These are phyloP conservation scores for Periophthalmus magnuspinnatus DNA, from an alignment of 2,797 vertebrate species.

Conservation along the genomic window DNA sequence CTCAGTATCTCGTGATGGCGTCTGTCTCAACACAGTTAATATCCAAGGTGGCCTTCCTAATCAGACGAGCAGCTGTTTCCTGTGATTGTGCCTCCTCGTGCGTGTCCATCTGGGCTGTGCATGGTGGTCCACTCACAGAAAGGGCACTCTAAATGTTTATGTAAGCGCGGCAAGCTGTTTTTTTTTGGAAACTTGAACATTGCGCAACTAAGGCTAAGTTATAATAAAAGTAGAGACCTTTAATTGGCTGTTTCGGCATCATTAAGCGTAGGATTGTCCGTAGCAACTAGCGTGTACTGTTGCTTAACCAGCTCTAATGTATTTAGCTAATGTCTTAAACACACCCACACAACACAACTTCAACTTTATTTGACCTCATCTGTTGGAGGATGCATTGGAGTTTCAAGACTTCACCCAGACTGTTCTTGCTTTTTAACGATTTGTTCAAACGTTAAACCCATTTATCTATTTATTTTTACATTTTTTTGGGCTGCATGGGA, in stretches of 20 bases:
- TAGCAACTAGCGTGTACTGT: background rate
- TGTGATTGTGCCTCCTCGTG: constrained; percentile 27
- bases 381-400: background rate
- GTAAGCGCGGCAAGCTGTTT: background rate
- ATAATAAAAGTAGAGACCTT: background rate
- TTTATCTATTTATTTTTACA: background rate
- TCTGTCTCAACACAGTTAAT: constrained; percentile 36
- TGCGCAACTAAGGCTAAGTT: background rate
- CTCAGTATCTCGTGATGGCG: constrained; percentile 41
- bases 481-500: background rate
- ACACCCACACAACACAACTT: background rate
- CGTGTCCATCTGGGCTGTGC: constrained; percentile 7
- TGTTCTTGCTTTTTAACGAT: background rate
- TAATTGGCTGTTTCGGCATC: background rate
- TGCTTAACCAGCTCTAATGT: background rate
- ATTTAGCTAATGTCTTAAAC: background rate
- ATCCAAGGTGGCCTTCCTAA: constrained; percentile 39
- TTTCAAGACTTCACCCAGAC: background rate
- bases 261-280: too few relatives aligned
- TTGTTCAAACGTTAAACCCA: too few relatives aligned
- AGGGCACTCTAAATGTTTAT: background rate
- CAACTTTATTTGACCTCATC: background rate
- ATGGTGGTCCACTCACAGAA: background rate
- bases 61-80: constrained; percentile 43
- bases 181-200: background rate